Evolutionary conservation across 2,113 vertebrate species (phyloP), one percentile per base, ranked within the genome.

Genomic region (Melanerpes formicivorus): DNA sequence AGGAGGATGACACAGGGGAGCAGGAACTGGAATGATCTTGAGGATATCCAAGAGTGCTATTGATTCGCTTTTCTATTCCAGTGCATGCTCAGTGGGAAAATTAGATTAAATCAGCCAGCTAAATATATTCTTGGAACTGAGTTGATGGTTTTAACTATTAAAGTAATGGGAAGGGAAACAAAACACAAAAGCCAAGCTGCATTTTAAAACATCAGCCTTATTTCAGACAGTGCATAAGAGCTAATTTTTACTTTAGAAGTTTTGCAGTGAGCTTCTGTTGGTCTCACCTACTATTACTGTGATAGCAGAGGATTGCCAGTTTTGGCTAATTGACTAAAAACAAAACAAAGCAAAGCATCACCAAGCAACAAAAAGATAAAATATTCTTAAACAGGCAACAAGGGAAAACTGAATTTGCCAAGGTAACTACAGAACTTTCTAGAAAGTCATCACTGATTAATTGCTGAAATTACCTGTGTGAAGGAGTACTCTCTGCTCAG

Each of bases 41-140:
- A 83, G 80, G 80, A 77, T 80, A 91, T 78, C 48, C 48, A 76
- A 92, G 88, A 91, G 42, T 67, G 42, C 25, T 91, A 83, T 80
- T 78, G 76, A 94, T 93, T 88, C 85, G 60, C n/a, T 56, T 78
- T 89, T 90, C 88, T 83, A 83, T 93, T 88, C 85, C 73, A 95
- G 69, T 80, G 82, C 88, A 80, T 71, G 80, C 65, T 95, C 76
- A 90, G 21, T 78, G 32, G 91, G 56, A 44, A 93, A 95, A 94
- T 93, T 80, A 74, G 65, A 89, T 95, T 94, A 90, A 80, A 74
- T 82, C 76, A 91, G 59, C 40, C 69, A 77, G 85, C 72, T 83
- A 86, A 91, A 94, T 95, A 86, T 80, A 86, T 78, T 80, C 62
- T 75, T 93, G 65, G 54, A 94, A 94, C 37, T 0, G 2, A 77